Percentiles rank a stretch among this genome's conserved stretches.
Evolutionary conservation across 2,888 invertebrate genomes (phyloP).

Genomic region (Lycophotia porphyrea): DNA sequence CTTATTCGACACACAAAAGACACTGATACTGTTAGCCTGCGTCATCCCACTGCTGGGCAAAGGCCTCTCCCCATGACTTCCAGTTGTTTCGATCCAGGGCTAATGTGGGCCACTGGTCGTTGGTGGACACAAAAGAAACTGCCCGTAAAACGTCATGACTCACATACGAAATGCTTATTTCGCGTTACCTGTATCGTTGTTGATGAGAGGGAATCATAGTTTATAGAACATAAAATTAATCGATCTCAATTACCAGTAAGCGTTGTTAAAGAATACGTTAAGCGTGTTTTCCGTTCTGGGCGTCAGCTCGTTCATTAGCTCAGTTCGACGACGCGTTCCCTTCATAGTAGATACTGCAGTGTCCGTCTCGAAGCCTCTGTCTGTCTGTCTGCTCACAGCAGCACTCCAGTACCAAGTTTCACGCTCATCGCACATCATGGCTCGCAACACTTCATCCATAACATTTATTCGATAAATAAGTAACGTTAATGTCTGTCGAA

Average conservation of each 20-base stretch:
- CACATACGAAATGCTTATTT: slow-evolving; percentile 87
- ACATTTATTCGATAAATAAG: slow-evolving; percentile 76
- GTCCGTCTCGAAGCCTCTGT: slow-evolving; percentile 78
- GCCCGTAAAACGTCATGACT: slow-evolving; percentile 73
- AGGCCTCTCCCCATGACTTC: too few species aligned
- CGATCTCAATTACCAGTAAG: slow-evolving; percentile 89
- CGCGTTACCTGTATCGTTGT: slow-evolving; percentile 88
- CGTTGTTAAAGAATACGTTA: slow-evolving; percentile 82
- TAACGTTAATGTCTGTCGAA: slow-evolving; percentile 82
- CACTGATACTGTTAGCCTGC: too few species aligned
- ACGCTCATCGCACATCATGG: slow-evolving; percentile 65
- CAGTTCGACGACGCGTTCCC: slow-evolving; percentile 62
- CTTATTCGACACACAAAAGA: slow-evolving; percentile 51
- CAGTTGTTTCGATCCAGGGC: too few species aligned
- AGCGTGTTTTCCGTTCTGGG: slow-evolving; percentile 76
- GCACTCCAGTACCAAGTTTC: slow-evolving; percentile 68
- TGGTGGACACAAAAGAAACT: slow-evolving; percentile 72
- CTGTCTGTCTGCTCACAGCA: slow-evolving; percentile 60
- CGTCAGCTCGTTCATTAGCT: slow-evolving; percentile 64
- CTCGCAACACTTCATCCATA: slow-evolving; percentile 73
- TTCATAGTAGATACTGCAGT: slow-evolving; percentile 67
- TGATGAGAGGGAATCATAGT: slow-evolving; percentile 83
- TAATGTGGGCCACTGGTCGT: too few species aligned
- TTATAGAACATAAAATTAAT: slow-evolving; percentile 86
- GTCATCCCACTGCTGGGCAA: too few species aligned